Percentiles rank a stretch among this genome's conserved stretches.
These are phyloP conservation scores for Poeciliopsis gracilis DNA, from an alignment of 2,797 vertebrate species.

Conservation along the genomic window DNA sequence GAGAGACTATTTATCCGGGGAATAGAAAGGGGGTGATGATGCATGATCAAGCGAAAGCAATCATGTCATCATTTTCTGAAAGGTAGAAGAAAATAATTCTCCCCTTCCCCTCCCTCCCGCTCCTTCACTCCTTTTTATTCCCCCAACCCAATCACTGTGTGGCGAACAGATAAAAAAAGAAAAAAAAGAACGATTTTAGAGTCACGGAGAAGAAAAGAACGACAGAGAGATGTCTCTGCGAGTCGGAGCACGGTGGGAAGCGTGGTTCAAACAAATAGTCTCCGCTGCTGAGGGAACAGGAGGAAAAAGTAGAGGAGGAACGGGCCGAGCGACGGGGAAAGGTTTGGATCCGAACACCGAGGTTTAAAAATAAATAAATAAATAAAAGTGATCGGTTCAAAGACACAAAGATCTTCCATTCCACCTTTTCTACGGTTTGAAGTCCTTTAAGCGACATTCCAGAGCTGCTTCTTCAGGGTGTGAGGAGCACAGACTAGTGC, in stretches of 20 bases:
- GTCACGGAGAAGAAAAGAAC: constrained; percentile 93
- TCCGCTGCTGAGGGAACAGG: constrained; percentile 80
- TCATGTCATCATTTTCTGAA: constrained; percentile 99
- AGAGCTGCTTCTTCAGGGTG: background rate
- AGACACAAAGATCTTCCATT: background rate
- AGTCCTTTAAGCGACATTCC: background rate
- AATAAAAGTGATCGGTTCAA: background rate
- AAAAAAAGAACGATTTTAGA: constrained; percentile 97
- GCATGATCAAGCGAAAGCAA: constrained; percentile 99
- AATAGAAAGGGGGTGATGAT: constrained; percentile 90
- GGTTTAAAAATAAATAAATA: background rate
- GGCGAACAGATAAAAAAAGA: constrained; percentile 92
- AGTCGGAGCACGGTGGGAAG: constrained; percentile 93
- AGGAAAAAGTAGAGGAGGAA: constrained; percentile 38
- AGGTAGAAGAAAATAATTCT: constrained; percentile 99
- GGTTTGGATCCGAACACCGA: background rate
- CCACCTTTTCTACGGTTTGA: background rate
- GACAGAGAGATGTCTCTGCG: constrained; percentile 92
- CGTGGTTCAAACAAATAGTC: constrained; percentile 99
- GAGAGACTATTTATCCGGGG: constrained; percentile 89
- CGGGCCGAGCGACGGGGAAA: constrained; percentile 26
- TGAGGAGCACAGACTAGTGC: background rate
- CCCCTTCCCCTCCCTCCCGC: constrained; percentile 32
- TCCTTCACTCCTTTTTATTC: constrained; percentile 75
- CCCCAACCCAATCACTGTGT: constrained; percentile 79